Base-by-base conservation (phyloP, 2,888 invertebrate genomes). In the Acanthosepion pharaonis region DNA sequence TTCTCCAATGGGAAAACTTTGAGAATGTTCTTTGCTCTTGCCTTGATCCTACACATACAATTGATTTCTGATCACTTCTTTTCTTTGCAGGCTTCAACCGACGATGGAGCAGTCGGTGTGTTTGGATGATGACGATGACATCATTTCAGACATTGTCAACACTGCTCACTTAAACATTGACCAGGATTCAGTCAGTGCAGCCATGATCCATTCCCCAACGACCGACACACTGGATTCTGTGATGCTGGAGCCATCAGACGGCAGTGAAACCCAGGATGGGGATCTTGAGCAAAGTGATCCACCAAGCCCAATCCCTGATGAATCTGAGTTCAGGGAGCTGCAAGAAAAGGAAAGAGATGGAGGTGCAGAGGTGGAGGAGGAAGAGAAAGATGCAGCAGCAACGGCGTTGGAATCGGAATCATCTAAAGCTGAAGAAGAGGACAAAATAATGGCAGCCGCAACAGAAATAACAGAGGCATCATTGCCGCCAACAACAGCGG, bases 161-260 rank as follows among this genome's bases (percentile, higher is more conserved):
- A 93, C 55, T 42, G 91, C 78, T n/a, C 91, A 91, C 53, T 9
- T 78, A 5, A 91, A 49, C 15, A 55, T 53, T 64, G 94, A 94
- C 23, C 59, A 94, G 92, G 33, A 78, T 33, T 51, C 94, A 51
- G 51, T 64, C 42, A 92, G 55, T 92, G 42, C 94, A 15, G 48
- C 92, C 59, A 94, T 96, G 94, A 96, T 96, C n/a, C 96, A 96
- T 93, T 97, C 97, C 23, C 96, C 96, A 23, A 97, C 97, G 1
- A 96, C 96, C 91, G 97, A 96, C 94, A 97, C 97, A 23, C 95
- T 97, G 51, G 97, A 97, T 94, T 97, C 97, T 94, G 97, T 97
- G 18, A 96, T 96, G 55, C 95, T 97, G 25, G 97, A 96, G 93
- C 95, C 96, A 20, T 96, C 96, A 33, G 95, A 95, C 20, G 96